A percentile compares a stretch with the other conserved stretches of the same genome.
Evolutionary conservation across 2,113 vertebrate species (phyloP).

Genomic region (Dryoscopus gambensis): DNA sequence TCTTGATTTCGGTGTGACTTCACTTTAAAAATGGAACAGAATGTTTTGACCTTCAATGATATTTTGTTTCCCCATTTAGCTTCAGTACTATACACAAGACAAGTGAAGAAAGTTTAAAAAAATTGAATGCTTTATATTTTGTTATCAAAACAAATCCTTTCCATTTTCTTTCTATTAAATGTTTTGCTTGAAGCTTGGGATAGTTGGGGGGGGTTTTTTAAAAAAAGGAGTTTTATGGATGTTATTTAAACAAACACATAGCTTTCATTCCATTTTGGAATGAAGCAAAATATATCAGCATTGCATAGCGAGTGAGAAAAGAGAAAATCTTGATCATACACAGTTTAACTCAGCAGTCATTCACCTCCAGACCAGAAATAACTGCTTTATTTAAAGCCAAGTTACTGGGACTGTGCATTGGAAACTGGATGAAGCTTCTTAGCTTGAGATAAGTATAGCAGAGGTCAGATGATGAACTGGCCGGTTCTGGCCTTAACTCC

Average conservation of each 20-base stretch:
- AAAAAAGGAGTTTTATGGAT: not conserved
- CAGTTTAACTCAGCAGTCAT: not conserved
- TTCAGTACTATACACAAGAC: not conserved
- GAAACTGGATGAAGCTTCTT: not conserved
- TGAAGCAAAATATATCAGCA: not conserved
- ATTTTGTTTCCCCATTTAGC: not conserved
- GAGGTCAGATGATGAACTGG: constrained; percentile 14
- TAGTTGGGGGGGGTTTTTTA: not conserved
- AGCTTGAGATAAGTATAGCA: not conserved
- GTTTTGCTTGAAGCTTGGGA: not conserved
- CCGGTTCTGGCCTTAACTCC: not conserved
- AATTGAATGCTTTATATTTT: not conserved
- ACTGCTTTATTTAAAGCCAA: not conserved
- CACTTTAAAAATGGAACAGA: not conserved
- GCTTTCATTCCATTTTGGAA: constrained; percentile 1
- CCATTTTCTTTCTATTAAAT: not conserved
- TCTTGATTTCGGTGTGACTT: not conserved
- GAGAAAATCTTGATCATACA: not conserved
- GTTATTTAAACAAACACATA: constrained; percentile 5
- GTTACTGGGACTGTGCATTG: not conserved
- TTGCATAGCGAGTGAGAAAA: not conserved
- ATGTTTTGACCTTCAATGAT: not conserved
- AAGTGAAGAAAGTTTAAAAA: not conserved
- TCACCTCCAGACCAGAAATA: constrained; percentile 12
- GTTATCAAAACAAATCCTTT: constrained; percentile 3